A percentile compares a stretch with the other conserved stretches of the same genome.
phyloP scores from a whole-genome alignment of 2,888 invertebrate genomes.

The Cheilosia grossa region DNA sequence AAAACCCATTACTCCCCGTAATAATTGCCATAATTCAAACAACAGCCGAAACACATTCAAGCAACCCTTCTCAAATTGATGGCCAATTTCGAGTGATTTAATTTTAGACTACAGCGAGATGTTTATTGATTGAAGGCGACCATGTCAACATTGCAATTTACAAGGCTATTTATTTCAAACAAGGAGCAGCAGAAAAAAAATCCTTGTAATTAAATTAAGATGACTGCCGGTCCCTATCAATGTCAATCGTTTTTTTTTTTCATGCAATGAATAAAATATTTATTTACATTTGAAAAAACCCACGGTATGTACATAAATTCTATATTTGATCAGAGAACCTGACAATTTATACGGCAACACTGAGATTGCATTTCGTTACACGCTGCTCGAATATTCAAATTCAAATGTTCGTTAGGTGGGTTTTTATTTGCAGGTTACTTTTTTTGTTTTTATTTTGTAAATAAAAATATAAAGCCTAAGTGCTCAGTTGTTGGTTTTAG shows the following conservation, averaged over 20 bases:
- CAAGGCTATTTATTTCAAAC: slow-evolving; percentile 46
- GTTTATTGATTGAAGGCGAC: not conserved
- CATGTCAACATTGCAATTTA: slow-evolving; percentile 46
- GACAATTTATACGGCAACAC: slow-evolving; percentile 4
- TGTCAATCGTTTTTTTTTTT: not conserved
- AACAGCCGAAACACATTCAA: not conserved
- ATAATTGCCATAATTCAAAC: not conserved
- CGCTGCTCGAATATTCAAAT: slow-evolving; percentile 30
- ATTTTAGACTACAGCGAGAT: slow-evolving; percentile 18
- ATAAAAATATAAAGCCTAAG: slow-evolving; percentile 36
- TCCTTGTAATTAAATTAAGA: slow-evolving; percentile 59
- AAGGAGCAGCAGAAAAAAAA: slow-evolving; percentile 2
- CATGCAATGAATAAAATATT: slow-evolving; percentile 15
- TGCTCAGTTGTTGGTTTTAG: slow-evolving; percentile 40
- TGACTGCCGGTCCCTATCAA: not conserved
- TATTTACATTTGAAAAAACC: slow-evolving; percentile 22
- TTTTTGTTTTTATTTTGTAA: slow-evolving; percentile 11
- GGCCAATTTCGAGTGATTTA: slow-evolving; percentile 25
- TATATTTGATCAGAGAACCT: slow-evolving; percentile 19
- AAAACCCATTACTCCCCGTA: too few relatives aligned
- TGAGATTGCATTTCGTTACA: slow-evolving; percentile 12
- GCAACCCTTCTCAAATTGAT: slow-evolving; percentile 22
- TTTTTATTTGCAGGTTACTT: slow-evolving; percentile 49
- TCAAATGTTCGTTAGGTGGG: slow-evolving; percentile 38
- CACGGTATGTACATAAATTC: too few relatives aligned